Conservation (phyloP, 2,113 vertebrate species). For the Progne subis region DNA sequence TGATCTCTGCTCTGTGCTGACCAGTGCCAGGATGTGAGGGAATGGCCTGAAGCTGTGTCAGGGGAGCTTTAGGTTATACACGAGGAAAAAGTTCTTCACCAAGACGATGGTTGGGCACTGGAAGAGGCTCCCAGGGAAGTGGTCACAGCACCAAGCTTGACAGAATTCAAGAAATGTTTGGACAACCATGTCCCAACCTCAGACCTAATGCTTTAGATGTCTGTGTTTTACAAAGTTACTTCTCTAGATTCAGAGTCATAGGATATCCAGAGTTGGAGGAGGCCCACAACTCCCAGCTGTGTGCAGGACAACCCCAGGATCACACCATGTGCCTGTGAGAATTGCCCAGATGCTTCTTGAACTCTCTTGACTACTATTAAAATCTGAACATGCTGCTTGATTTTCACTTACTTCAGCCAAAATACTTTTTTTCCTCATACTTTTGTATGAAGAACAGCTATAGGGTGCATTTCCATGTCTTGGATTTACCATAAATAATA, state of each 20-base stretch:
- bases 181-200: background rate
- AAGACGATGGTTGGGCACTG: background rate
- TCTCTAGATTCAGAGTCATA: background rate
- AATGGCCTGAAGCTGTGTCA: background rate
- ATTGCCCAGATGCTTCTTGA: background rate
- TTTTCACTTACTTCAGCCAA: background rate
- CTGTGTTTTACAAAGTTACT: background rate
- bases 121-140: background rate
- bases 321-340: background rate
- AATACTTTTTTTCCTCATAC: background rate
- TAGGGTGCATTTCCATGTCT: background rate
- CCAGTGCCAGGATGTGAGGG: background rate
- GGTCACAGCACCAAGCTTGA: background rate
- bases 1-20: background rate
- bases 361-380: background rate
- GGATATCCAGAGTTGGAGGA: background rate
- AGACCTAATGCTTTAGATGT: background rate
- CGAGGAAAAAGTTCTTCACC: fast-evolving
- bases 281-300: background rate
- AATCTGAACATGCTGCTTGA: background rate
- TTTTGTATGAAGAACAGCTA: background rate
- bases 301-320: background rate
- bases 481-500: background rate
- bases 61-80: background rate
- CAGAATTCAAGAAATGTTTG: background rate